Percentiles rank a stretch among this genome's conserved stretches.
Evolutionary conservation across 2,113 vertebrate genomes (phyloP).

Genomic region (Spermophilus dauricus): DNA sequence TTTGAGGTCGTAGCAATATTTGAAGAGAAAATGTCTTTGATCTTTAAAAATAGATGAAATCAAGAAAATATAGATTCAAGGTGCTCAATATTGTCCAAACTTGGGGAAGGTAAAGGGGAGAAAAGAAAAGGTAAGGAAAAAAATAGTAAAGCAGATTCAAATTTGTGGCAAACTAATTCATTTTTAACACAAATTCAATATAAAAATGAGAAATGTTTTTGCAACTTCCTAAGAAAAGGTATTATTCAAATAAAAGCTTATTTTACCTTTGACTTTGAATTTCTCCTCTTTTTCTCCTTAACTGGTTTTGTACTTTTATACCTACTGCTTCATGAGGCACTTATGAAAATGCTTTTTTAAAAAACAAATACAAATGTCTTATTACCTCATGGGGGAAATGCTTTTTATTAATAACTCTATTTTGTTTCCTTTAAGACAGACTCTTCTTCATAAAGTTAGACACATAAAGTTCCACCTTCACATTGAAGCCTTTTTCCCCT

Average conservation of each 20-base stretch:
- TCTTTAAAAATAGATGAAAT: not conserved
- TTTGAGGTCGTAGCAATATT: not conserved
- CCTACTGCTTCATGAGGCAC: not conserved
- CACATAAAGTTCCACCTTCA: not conserved
- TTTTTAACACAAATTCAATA: not conserved
- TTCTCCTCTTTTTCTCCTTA: not conserved
- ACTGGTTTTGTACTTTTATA: not conserved
- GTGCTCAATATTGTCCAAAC: rapidly evolving
- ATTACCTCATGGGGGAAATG: not conserved
- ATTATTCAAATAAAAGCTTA: not conserved
- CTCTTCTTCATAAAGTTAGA: not conserved
- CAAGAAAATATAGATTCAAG: not conserved
- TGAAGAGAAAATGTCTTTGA: not conserved
- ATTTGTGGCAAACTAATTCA: not conserved
- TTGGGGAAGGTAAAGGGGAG: rapidly evolving
- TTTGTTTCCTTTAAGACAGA: not conserved
- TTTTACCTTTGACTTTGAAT: constrained; percentile 30
- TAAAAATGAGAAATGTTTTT: not conserved
- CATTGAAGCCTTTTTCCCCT: not conserved
- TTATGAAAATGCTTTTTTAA: not conserved
- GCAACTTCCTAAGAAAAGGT: not conserved
- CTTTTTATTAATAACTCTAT: not conserved
- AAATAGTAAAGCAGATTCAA: not conserved
- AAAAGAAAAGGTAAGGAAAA: not conserved
- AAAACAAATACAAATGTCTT: not conserved